Evolutionary conservation across 2,113 vertebrate genomes (phyloP).

Genomic region (Microtus pennsylvanicus): DNA sequence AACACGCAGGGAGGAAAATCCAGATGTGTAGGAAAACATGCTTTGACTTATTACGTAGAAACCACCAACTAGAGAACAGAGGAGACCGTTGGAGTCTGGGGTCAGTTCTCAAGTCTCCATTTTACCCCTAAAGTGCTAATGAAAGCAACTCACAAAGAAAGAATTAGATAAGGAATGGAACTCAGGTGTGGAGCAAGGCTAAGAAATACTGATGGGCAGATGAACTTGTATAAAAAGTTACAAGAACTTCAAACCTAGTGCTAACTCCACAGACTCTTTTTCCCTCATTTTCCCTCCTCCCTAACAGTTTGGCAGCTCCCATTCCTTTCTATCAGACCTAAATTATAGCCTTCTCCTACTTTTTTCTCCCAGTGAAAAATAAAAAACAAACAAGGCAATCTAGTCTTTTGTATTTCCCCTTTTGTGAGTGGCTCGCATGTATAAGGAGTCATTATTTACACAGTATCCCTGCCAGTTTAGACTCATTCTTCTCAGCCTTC

Average conservation of each 20-base stretch:
- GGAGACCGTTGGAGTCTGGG: constrained; percentile 35
- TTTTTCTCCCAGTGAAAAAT: neutral
- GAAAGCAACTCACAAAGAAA: constrained; percentile 3
- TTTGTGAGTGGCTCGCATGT: constrained; percentile 19
- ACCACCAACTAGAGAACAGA: neutral
- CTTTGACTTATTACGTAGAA: constrained; percentile 55
- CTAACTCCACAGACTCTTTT: constrained; percentile 3
- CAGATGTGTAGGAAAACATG: neutral
- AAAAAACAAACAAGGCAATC: constrained; percentile 25
- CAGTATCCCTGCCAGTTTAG: constrained; percentile 53
- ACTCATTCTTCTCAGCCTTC: constrained; percentile 49
- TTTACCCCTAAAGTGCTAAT: constrained; percentile 15
- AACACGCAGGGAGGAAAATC: constrained; percentile 40
- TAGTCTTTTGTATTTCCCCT: constrained; percentile 26
- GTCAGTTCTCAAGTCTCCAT: constrained; percentile 10
- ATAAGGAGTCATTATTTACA: constrained; percentile 18
- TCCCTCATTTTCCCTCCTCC: constrained; percentile 31
- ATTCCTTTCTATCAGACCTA: constrained; percentile 1
- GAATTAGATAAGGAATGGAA: neutral
- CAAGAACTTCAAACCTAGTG: constrained; percentile 9
- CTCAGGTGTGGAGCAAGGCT: neutral
- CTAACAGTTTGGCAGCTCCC: constrained; percentile 44
- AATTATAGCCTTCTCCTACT: constrained; percentile 1
- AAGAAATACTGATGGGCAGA: neutral
- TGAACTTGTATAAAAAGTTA: constrained; percentile 15